Evolutionary conservation across 2,888 invertebrate genomes (phyloP), one percentile per base, ranked within the genome.

Genomic region (Acleris holmiana): DNA sequence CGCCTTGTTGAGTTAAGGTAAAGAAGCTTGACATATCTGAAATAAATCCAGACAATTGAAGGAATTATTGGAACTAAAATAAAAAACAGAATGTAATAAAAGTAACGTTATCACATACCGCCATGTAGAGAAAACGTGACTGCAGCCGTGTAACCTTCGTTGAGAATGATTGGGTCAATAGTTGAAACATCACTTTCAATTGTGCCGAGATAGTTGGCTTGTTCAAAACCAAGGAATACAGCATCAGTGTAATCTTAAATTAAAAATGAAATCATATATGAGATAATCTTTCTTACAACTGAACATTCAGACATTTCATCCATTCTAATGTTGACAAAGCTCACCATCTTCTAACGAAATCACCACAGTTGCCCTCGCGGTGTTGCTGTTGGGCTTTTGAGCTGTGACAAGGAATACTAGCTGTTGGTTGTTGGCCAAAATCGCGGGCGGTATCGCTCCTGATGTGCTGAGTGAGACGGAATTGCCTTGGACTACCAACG

Each of bases 381-480:
- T 49, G 15, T 35, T 66, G 54, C 61, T 68, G n/a, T 57, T 59
- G 18, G 59, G 58, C 47, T 68, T 69, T 17, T 64, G 58, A 2
- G 75, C 75, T 17, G 29, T 56, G n/a, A 74, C 61, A 8, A 67
- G 54, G 23, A 75, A 72, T 13, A 74, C 61, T 7, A 76, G 60
- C 19, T 71, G 70, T 2, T 68, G 66, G 35, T 71, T 72, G 48
- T 70, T 69, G 7, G 61, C 61, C 29, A 75, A 19, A 3, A 68
- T 59, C 18, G 66, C 70, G 4, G 59, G 17, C 2, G 70, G 69
- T 54, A 68, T 66, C 6, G 57, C 23, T 19, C 53, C 44, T 17
- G 58, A 56, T n/a, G 66, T 40, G 4, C 56, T 49, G 18, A 73
- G 56, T 18, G 66, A 69, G 7, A 54, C 62, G 35, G 18, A 19